Percentiles rank a stretch among this genome's conserved stretches.
phyloP scores from a whole-genome alignment of 2,797 vertebrate species.

The Discoglossus pictus region DNA sequence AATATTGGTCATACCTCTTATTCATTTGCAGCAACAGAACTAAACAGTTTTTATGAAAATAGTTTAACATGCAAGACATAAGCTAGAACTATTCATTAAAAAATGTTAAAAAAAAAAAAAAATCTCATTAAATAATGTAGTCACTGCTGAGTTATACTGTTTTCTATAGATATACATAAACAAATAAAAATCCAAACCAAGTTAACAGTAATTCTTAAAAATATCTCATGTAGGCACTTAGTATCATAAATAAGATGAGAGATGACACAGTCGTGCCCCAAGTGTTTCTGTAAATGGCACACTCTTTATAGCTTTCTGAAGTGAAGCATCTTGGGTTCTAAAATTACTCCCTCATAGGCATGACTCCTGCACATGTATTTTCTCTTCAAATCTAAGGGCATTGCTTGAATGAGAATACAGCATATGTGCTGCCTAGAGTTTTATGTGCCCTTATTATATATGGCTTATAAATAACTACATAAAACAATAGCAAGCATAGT shows the following conservation, averaged over 20 bases:
- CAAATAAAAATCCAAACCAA: background rate
- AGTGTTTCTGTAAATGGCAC: conserved; percentile 62
- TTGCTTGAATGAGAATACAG: conserved; percentile 4
- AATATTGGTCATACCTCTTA: too few species aligned
- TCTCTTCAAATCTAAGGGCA: conserved; percentile 51
- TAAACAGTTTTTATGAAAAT: too few species aligned
- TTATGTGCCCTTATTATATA: background rate
- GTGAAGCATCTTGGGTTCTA: conserved; percentile 63
- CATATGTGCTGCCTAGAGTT: background rate
- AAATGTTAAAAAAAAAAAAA: too few species aligned
- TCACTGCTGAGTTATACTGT: too few species aligned
- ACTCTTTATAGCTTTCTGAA: conserved; percentile 59
- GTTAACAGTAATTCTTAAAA: too few species aligned
- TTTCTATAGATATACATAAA: too few species aligned
- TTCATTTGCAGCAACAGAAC: too few species aligned
- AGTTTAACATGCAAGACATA: too few species aligned
- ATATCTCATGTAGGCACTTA: conserved; percentile 41
- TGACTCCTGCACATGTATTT: conserved; percentile 54
- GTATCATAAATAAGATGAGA: conserved; percentile 59
- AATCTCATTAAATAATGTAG: too few species aligned
- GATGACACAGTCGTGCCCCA: conserved; percentile 62
- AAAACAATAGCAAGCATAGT: conserved; percentile 18
- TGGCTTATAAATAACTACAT: conserved; percentile 16
- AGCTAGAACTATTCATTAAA: too few species aligned
- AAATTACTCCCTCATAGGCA: conserved; percentile 60